Evolutionary conservation across 2,113 vertebrate species (phyloP), one percentile per base, ranked within the genome.

Genomic region (Nesoenas mayeri): DNA sequence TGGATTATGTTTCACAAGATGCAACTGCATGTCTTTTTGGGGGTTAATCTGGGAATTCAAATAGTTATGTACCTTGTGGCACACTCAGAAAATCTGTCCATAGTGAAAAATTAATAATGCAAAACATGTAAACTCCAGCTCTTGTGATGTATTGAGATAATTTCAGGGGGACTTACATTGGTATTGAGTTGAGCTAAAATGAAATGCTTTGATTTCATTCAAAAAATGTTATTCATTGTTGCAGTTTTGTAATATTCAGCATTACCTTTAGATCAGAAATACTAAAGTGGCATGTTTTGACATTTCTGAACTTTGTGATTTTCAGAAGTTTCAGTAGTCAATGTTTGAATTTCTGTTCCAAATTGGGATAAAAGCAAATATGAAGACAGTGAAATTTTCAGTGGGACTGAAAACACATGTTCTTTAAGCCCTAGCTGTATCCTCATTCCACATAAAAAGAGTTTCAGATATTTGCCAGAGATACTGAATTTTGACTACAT

Each of bases 311-410:
- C 88, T 96, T 95, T 40, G 19, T 81, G 87, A 95, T 95, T 95
- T 96, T 94, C 74, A 85, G 79, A 88, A 88, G 69, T 96, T 96
- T 96, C 83, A 94, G 93, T 89, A 95, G 95, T 92, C 77, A 78
- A 0, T 86, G 69, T 94, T 94, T 95, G 79, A 86, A 48, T 91
- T 94, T 84, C 83, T 94, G 56, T 80, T 96, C 92, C 57, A 91
- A 75, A 78, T 65, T 84, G 90, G 72, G 92, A 97, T 96, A 80
- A 97, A 94, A 97, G 93, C 72, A 93, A 91, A 91, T 78, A 90
- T n/a, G 88, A 96, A 94, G 82, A 93, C 82, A 90, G 69, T 81
- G 79, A 93, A 91, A 96, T 95, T 96, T 97, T 96, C 96, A 86
- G 82, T 72, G 90, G 90, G 85, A 94, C 93, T 94, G 85, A 88